These are phyloP conservation scores for Chaetoderma sp. DNA, from an alignment of 2,888 invertebrate genomes.

Conservation along the genomic window DNA sequence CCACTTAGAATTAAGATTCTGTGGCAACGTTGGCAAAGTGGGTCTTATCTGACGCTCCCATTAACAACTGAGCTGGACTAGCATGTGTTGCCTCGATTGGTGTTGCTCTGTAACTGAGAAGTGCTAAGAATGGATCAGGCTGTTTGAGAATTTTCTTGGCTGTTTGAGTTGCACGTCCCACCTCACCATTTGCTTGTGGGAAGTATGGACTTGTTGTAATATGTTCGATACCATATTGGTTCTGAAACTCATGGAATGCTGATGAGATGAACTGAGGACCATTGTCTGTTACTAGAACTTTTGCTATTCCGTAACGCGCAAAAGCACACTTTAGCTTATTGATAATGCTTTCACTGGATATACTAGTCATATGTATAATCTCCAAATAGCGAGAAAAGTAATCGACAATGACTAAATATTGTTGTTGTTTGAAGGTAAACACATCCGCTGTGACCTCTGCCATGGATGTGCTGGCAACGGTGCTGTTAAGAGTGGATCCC, in stretches of 20 bases:
- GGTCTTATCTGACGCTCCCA: too few species aligned
- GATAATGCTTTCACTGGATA: slow-evolving; percentile 8
- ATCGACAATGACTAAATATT: slow-evolving; percentile 18
- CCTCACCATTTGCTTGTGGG: slow-evolving; percentile 19
- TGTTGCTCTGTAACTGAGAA: slow-evolving; percentile 13
- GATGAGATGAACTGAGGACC: slow-evolving; percentile 15
- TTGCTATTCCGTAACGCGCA: slow-evolving; percentile 14
- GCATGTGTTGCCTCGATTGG: slow-evolving; percentile 9
- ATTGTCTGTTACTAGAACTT: slow-evolving; percentile 18
- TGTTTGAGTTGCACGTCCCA: slow-evolving; percentile 9
- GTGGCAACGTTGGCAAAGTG: too few species aligned
- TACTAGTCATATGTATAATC: slow-evolving; percentile 1
- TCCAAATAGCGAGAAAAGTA: slow-evolving; percentile 27
- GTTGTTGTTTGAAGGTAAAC: not conserved
- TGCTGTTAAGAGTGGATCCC: slow-evolving; percentile 21
- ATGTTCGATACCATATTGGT: slow-evolving; percentile 1
- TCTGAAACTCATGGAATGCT: slow-evolving; percentile 8
- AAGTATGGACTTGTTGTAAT: slow-evolving; percentile 12
- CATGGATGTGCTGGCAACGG: slow-evolving; percentile 23
- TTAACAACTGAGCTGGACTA: slow-evolving; percentile 4
- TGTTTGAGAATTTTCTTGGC: slow-evolving; percentile 23
- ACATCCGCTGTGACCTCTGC: slow-evolving; percentile 21
- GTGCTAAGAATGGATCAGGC: slow-evolving; percentile 4
- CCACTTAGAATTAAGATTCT: too few species aligned
- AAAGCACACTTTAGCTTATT: slow-evolving; percentile 16